These are phyloP conservation scores for Rissa tridactyla DNA, from an alignment of 2,113 vertebrate species.

Conservation along the genomic window DNA sequence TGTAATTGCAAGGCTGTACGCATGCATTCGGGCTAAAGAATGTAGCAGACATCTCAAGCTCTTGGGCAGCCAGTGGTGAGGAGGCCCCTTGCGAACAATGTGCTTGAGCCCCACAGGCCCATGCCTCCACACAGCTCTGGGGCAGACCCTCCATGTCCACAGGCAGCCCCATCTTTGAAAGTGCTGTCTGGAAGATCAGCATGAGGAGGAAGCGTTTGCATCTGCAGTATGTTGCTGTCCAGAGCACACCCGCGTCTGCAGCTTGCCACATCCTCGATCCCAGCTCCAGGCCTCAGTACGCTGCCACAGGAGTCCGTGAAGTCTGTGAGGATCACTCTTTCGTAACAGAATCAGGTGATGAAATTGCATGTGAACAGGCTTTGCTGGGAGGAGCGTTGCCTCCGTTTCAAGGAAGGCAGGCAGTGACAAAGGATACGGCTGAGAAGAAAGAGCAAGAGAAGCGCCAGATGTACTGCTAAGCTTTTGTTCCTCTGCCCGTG, in stretches of 20 bases:
- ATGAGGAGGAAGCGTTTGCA: neutral
- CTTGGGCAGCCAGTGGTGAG: accelerated
- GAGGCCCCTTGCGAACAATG: neutral
- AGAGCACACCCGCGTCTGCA: neutral
- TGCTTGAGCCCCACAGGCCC: accelerated
- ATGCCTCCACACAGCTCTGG: neutral
- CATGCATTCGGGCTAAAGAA: accelerated
- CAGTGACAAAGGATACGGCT: neutral
- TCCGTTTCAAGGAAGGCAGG: neutral
- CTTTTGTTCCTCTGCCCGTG: neutral
- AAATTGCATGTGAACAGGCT: neutral
- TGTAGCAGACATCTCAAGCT: neutral
- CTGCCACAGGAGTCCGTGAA: accelerated
- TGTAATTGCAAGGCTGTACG: neutral
- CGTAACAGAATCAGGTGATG: neutral
- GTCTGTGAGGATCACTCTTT: neutral
- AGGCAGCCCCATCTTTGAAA: neutral
- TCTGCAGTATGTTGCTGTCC: neutral
- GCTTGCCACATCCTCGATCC: neutral
- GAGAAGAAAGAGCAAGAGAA: neutral
- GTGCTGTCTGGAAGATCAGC: neutral
- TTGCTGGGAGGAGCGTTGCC: neutral
- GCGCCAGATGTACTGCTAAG: neutral
- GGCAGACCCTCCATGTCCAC: neutral
- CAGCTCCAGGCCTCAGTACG: neutral